Percentiles rank a stretch among this genome's conserved stretches.
Evolutionary conservation across 2,113 vertebrate genomes (phyloP).

Genomic region (Zosterops hypoxanthus): DNA sequence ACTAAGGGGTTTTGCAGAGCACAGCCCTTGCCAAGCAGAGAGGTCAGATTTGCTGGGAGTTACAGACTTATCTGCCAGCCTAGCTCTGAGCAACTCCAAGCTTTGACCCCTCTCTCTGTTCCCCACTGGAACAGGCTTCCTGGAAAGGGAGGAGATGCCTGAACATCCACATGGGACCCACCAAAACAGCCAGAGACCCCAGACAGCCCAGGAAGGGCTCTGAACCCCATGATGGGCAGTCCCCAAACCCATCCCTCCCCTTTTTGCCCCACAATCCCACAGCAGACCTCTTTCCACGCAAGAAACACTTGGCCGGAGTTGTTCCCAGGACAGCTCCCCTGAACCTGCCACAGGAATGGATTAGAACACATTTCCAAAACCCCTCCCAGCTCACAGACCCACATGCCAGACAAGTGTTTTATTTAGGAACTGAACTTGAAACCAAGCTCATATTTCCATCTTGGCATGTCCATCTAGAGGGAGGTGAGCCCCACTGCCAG

Average conservation of each 20-base stretch:
- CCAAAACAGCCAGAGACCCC: background rate
- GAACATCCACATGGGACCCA: background rate
- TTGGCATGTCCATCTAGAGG: background rate
- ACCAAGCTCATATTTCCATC: background rate
- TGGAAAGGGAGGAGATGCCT: background rate
- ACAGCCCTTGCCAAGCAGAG: background rate
- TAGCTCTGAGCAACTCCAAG: background rate
- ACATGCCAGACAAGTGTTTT: background rate
- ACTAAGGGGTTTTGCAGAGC: background rate
- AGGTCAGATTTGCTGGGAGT: background rate
- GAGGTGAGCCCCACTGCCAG: background rate
- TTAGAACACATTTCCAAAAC: background rate
- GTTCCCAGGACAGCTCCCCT: background rate
- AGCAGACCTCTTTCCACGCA: background rate
- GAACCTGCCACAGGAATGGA: background rate
- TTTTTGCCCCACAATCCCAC: background rate
- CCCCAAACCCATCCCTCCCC: background rate
- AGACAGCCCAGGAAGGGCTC: background rate
- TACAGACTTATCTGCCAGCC: background rate
- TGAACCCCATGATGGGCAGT: fast-evolving
- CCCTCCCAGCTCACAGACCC: background rate
- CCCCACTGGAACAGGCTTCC: background rate
- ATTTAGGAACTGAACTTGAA: background rate
- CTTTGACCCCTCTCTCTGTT: background rate
- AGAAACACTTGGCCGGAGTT: background rate